Conservation (phyloP, 2,888 invertebrate genomes). For the Hyalella azteca region DNA sequence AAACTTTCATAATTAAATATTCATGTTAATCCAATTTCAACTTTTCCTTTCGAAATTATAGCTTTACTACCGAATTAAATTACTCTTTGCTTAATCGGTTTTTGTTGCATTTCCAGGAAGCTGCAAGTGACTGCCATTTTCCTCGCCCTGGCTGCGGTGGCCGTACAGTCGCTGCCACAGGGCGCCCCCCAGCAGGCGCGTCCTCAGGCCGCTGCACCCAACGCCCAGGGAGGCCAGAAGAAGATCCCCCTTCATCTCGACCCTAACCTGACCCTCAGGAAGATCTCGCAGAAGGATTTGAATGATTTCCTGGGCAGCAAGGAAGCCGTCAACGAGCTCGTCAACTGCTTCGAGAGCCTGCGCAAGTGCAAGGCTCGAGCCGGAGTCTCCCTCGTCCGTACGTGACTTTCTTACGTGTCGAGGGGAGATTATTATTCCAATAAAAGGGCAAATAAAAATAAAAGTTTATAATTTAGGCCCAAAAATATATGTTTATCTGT, state of each 20-base stretch:
- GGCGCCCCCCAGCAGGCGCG: not conserved
- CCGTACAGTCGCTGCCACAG: not conserved
- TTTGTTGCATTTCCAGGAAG: not conserved
- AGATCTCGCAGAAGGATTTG: constrained; percentile 5
- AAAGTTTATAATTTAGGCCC: too few relatives aligned
- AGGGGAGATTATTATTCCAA: too few relatives aligned
- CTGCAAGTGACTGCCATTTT: not conserved
- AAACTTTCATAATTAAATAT: not conserved
- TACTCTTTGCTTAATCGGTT: not conserved
- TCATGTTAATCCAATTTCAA: not conserved
- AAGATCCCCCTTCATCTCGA: not conserved
- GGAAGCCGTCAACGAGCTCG: constrained; percentile 16
- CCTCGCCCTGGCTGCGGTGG: not conserved
- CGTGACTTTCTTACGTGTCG: too few relatives aligned
- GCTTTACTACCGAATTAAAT: not conserved
- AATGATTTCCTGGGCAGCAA: not conserved
- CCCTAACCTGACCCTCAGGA: constrained; percentile 21
- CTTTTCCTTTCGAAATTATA: not conserved
- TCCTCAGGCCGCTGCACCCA: not conserved
- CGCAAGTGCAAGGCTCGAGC: not conserved
- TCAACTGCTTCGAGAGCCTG: constrained; percentile 23
- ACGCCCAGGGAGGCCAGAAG: not conserved
- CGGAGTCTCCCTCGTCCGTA: constrained; percentile 26
- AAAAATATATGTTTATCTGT: too few relatives aligned
- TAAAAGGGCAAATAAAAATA: too few relatives aligned